Conservation (phyloP, 2,797 vertebrate species). For the Crenichthys baileyi region DNA sequence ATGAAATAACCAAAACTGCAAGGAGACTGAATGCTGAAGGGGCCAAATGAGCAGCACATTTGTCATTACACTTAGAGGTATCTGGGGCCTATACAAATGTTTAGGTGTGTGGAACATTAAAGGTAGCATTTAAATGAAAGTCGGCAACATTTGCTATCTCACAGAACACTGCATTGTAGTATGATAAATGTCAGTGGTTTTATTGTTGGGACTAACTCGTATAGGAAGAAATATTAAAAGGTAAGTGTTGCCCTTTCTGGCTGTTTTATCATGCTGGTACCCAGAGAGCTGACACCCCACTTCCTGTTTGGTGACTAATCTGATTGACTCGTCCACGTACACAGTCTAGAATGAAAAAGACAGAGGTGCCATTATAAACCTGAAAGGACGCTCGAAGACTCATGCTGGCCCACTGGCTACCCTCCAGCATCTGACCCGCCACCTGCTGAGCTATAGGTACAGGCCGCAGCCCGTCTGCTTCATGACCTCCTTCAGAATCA, state of each 20-base stretch:
- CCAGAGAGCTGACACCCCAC: conserved; percentile 87
- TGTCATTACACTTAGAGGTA: neutral
- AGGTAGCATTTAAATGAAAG: neutral
- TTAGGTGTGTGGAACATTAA: neutral
- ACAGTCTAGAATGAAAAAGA: conserved; percentile 87
- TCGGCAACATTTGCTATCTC: neutral
- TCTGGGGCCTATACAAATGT: too few relatives aligned
- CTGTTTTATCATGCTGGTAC: conserved; percentile 77
- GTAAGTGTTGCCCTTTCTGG: neutral
- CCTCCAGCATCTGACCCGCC: conserved; percentile 88
- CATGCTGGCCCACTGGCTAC: conserved; percentile 86
- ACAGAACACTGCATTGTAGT: neutral
- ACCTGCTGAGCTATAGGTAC: conserved; percentile 84
- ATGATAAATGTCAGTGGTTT: neutral
- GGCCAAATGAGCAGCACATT: neutral
- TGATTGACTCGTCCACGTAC: conserved; percentile 89
- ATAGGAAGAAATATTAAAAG: neutral
- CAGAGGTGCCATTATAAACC: conserved; percentile 82
- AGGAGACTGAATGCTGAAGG: neutral
- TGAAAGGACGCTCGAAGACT: conserved; percentile 84
- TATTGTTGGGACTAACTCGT: neutral
- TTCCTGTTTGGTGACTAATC: conserved; percentile 85
- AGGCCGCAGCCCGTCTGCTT: conserved; percentile 65
- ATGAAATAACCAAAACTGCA: neutral
- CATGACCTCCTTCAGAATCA: conserved; percentile 49